Evolutionary conservation across 2,888 invertebrate genomes (phyloP), one percentile per base, ranked within the genome.

Genomic region (Drosophila cyrtoloma): DNA sequence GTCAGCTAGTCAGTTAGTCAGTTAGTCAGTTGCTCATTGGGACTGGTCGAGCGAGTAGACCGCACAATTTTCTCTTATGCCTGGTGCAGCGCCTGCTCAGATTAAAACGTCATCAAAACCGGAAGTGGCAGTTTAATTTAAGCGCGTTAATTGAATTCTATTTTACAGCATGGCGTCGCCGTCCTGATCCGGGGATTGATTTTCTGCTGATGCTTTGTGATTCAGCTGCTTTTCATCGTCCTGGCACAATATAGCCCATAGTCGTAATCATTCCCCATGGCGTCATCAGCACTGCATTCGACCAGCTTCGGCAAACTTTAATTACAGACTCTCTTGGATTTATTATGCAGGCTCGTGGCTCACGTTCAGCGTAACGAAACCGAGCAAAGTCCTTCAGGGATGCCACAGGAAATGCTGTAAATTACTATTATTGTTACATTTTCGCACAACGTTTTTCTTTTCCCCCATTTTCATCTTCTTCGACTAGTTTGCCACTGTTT

Each of bases 121-220:
- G 91, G 91, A 90, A 91, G 92, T 91, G 92, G 92, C 92, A 92
- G 92, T 86, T 91, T 92, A 90, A 91, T 92, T 92, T 90, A 90
- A 89, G 70, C 81, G 89, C 91, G 90, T 91, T 91, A 91, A 91
- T 91, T 91, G 91, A 91, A 91, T 91, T 91, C 91, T 86, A 90
- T 90, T 91, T 85, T 89, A 71, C 75, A 52, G 53, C 39, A 59
- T 61, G 68, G n/a, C 33, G 35, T 37, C 62, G 55, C 16, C 28
- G 6, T 68, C 59, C 56, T 63, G 85, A 77, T 74, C 82, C 84
- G 74, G 70, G 71, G 81, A 91, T 86, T 87, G 87, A 87, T 87
- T 90, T 90, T 82, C 75, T 69, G 65, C 75, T 71, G 68, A 65
- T 58, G 75, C 75, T 71, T 75, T 84, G 62, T 71, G 64, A 51